Evolutionary conservation across 2,113 vertebrate genomes (phyloP).

Genomic region (Erythrolamprus reginae): DNA sequence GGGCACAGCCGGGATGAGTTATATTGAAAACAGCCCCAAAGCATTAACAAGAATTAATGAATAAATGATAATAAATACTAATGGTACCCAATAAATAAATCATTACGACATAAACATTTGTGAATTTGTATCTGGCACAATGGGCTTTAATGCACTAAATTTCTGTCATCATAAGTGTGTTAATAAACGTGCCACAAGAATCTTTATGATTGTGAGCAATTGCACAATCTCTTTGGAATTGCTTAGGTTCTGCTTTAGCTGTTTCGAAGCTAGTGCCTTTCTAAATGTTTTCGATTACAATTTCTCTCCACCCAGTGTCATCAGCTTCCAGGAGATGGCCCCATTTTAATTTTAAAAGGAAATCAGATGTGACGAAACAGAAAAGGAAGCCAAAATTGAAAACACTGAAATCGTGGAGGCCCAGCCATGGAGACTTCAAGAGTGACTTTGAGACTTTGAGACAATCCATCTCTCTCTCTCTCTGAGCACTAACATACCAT

Average conservation of each 20-base stretch:
- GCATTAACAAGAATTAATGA: not conserved
- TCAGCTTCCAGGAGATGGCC: not conserved
- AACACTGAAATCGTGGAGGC: not conserved
- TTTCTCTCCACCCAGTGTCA: not conserved
- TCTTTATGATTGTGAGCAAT: not conserved
- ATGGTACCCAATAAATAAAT: not conserved
- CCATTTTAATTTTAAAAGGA: not conserved
- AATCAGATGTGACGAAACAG: not conserved
- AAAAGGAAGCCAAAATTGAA: not conserved
- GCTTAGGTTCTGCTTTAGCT: not conserved
- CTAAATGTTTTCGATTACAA: not conserved
- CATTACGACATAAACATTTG: not conserved
- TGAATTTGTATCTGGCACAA: not conserved
- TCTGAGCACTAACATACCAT: not conserved
- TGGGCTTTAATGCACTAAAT: not conserved
- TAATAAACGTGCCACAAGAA: not conserved
- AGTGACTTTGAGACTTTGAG: not conserved
- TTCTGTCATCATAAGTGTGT: not conserved
- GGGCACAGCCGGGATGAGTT: not conserved
- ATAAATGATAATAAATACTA: not conserved
- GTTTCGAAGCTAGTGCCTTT: not conserved
- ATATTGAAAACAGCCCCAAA: not conserved
- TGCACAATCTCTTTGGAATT: not conserved
- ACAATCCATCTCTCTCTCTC: not conserved
- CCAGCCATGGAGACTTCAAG: not conserved